Evolutionary conservation across 2,113 vertebrate species (phyloP).

Genomic region (Podocnemis expansa): DNA sequence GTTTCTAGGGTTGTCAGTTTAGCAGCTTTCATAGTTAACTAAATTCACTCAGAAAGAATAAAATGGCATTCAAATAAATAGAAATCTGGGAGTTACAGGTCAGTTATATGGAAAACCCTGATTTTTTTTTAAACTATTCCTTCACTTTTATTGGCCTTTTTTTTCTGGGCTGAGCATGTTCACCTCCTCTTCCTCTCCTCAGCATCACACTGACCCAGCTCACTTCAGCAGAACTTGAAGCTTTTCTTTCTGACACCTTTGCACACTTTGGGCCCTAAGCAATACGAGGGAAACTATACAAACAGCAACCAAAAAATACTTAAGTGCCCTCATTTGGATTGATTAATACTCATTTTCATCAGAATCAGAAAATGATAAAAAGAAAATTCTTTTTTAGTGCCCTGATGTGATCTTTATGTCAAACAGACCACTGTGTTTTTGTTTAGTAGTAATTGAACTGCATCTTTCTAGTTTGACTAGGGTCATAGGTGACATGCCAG

Average conservation of each 20-base stretch:
- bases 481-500: neutral
- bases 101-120: neutral
- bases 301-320: neutral
- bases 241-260: neutral
- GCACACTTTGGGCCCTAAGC: neutral
- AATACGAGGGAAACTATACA: neutral
- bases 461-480: fast-evolving
- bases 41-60: constrained; percentile 19
- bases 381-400: neutral
- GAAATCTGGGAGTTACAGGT: neutral
- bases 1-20: constrained; percentile 13
- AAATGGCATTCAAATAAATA: neutral
- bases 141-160: neutral
- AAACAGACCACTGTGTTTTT: fast-evolving
- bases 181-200: neutral
- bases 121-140: neutral
- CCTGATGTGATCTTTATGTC: neutral
- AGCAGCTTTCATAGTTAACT: neutral
- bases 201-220: neutral
- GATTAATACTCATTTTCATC: neutral
- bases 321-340: neutral
- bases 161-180: neutral
- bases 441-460: neutral
- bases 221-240: neutral
- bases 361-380: neutral